Evolutionary conservation across 2,888 invertebrate species (phyloP), one percentile per base, ranked within the genome.

Genomic region (Corbicula japonica): DNA sequence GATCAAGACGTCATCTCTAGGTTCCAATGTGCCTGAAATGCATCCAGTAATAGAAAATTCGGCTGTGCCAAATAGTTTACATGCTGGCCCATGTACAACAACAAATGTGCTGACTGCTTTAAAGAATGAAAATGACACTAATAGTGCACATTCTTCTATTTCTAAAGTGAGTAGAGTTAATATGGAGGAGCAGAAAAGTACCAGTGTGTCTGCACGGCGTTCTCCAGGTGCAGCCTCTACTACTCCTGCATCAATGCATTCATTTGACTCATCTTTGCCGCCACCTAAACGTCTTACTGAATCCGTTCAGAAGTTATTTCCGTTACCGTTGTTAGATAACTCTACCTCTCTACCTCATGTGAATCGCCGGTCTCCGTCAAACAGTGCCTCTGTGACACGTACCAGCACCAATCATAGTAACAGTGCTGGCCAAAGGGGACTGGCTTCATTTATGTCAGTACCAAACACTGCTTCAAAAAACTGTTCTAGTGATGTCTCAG

Each of bases 221-320:
- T 89, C 88, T n/a, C 88, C 90, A 26, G 89, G 88, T 35, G 88
- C 87, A n/a, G 87, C 88, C 48, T 88, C 87, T 76, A 84, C 87
- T 71, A 88, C 86, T 69, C 83, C 84, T 46, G 70, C 76, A 48
- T 77, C 84, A 35, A 76, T 76, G 48, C 88, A 89, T 80, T 87
- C 88, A 32, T 88, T 86, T 76, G 87, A 89, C 71, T 87, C 90
- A 28, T 88, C 86, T 18, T 78, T 91, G 63, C 91, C 91, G 52
- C 85, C 88, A 30, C 90, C 91, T 35, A 87, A 89, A 56, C 83
- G 89, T 63, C 80, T 91, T 30, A 91, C 91, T 54, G 91, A 91
- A 71, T 91, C 91, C 54, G 90, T 91, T 60, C 91, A 91, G 82
- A 88, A 90, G 76, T 70, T 91, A 50, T 90, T 91, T 50, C 90